Conservation (phyloP, 2,113 vertebrate genomes). For the Antigone vipio region DNA sequence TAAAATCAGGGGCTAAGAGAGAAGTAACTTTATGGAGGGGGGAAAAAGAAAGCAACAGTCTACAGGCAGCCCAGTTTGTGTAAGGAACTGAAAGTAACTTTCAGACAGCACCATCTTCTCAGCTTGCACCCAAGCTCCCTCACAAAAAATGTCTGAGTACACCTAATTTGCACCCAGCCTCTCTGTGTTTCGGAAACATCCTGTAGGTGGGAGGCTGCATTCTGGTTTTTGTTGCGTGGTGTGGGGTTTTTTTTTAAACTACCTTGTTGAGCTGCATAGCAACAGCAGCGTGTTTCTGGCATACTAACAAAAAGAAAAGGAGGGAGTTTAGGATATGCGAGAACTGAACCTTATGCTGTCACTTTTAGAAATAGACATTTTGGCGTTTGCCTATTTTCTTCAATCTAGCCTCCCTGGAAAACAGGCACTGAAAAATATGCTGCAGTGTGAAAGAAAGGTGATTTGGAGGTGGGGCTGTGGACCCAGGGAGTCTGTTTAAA, state of each 20-base stretch:
- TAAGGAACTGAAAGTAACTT: neutral
- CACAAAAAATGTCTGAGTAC: neutral
- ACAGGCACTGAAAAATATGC: neutral
- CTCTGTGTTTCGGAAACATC: neutral
- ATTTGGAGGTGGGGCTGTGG: neutral
- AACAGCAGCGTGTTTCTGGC: conserved; percentile 8
- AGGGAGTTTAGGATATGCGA: neutral
- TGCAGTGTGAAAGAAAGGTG: neutral
- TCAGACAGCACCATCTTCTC: neutral
- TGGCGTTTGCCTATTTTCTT: neutral
- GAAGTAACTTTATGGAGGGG: neutral
- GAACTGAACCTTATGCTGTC: conserved; percentile 1
- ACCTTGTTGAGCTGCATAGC: conserved; percentile 43
- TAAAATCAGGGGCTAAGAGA: neutral
- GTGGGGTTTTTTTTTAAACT: neutral
- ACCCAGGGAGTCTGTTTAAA: neutral
- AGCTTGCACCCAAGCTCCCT: neutral
- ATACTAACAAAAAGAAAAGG: neutral
- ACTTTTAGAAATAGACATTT: neutral
- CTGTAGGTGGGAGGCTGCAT: neutral
- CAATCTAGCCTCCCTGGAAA: neutral
- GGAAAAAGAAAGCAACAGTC: neutral
- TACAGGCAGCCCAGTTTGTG: neutral
- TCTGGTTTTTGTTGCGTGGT: neutral
- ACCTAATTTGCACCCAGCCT: neutral